A percentile compares a stretch with the other conserved stretches of the same genome.
phyloP scores from a whole-genome alignment of 2,888 invertebrate species.

The Amaurobius ferox region DNA sequence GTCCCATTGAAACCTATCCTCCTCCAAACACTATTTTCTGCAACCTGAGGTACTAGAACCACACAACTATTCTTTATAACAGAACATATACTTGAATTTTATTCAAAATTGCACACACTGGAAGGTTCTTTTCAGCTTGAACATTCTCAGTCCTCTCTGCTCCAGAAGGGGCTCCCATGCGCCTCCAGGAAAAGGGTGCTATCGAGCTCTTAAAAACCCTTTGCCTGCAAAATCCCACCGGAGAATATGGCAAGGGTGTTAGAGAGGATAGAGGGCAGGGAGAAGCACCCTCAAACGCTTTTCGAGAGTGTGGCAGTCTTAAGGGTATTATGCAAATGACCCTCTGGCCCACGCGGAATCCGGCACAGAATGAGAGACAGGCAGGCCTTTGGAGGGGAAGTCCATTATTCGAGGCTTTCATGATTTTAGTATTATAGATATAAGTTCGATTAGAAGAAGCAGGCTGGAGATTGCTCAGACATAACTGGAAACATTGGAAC shows the following conservation, averaged over 20 bases:
- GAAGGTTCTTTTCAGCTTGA: not conserved
- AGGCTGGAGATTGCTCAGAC: too few species aligned
- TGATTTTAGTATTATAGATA: slow-evolving; percentile 21
- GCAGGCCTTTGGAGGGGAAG: slow-evolving; percentile 23
- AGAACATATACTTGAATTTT: too few species aligned
- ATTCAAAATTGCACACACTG: too few species aligned
- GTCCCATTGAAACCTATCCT: too few species aligned
- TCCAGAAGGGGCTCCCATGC: slow-evolving; percentile 38
- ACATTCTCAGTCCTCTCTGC: not conserved
- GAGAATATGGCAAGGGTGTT: slow-evolving; percentile 46
- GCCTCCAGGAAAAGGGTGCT: not conserved
- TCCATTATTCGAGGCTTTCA: slow-evolving; percentile 56
- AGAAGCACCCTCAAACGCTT: slow-evolving; percentile 8
- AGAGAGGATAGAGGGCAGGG: slow-evolving; percentile 17
- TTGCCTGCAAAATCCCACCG: slow-evolving; percentile 22
- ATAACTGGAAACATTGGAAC: too few species aligned
- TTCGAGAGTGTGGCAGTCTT: slow-evolving; percentile 47
- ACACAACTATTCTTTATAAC: too few species aligned
- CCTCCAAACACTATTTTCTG: too few species aligned
- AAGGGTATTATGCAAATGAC: slow-evolving; percentile 65
- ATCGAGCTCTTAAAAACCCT: slow-evolving; percentile 55
- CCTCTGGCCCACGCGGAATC: slow-evolving; percentile 27
- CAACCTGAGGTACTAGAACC: too few species aligned
- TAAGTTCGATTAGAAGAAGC: not conserved
- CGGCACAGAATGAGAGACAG: slow-evolving; percentile 35